These are phyloP conservation scores for Ophonus ardosiacus DNA, from an alignment of 2,888 invertebrate genomes.

Conservation along the genomic window DNA sequence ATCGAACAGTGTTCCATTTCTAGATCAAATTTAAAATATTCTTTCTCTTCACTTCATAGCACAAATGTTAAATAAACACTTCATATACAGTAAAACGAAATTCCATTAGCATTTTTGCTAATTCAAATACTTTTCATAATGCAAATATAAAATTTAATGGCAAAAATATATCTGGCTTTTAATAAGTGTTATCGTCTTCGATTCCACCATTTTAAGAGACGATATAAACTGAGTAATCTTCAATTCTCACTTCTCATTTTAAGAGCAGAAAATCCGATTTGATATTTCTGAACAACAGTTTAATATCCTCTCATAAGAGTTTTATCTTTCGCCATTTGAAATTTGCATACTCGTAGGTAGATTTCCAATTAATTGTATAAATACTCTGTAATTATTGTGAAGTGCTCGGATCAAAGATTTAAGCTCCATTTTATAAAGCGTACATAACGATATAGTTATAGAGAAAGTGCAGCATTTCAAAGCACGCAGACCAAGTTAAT, in stretches of 20 bases:
- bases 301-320: neutral
- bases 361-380: neutral
- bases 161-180: constrained; percentile 1
- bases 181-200: constrained; percentile 7
- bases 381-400: constrained; percentile 6
- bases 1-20: neutral
- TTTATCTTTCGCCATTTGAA: neutral
- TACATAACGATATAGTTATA: neutral
- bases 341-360: neutral
- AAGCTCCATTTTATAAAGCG: constrained; percentile 16
- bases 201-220: constrained; percentile 2
- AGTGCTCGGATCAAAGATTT: neutral
- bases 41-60: neutral
- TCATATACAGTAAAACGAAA: neutral
- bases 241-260: neutral
- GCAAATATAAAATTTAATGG: constrained; percentile 31
- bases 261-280: constrained; percentile 35
- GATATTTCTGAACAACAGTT: constrained; percentile 14
- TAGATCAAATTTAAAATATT: constrained; percentile 4
- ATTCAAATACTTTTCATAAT: constrained; percentile 10
- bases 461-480: neutral
- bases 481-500: constrained; percentile 4
- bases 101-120: constrained; percentile 31
- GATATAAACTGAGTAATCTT: neutral
- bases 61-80: constrained; percentile 17